Evolutionary conservation across 2,113 vertebrate species (phyloP).

Genomic region (Cyanoliseus patagonus): DNA sequence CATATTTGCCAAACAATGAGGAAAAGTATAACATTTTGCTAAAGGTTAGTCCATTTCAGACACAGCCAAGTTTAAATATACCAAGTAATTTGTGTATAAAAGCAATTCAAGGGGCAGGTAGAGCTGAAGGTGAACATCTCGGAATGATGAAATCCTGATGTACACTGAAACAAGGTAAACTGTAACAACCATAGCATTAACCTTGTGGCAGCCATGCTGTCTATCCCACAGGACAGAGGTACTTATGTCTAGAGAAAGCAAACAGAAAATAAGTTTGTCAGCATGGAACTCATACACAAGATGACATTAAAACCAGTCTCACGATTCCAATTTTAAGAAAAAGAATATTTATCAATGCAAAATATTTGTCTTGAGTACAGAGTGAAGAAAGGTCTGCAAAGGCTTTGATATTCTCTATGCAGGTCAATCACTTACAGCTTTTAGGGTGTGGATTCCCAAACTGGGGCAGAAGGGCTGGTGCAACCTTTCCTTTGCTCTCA

Average conservation of each 20-base stretch:
- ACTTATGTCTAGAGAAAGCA: fast-evolving
- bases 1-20: not conserved
- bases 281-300: not conserved
- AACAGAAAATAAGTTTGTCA: not conserved
- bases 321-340: not conserved
- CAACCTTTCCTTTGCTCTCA: not conserved
- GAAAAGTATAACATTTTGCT: not conserved
- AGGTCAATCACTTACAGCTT: not conserved
- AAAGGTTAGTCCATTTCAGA: not conserved
- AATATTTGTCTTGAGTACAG: not conserved
- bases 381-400: not conserved
- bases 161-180: not conserved
- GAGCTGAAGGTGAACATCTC: not conserved
- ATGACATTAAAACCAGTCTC: not conserved
- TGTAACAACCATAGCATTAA: not conserved
- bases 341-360: not conserved
- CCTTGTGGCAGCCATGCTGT: not conserved
- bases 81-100: not conserved
- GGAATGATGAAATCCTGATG: not conserved
- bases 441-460: not conserved
- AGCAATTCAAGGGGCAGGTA: not conserved
- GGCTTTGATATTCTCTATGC: not conserved
- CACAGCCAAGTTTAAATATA: not conserved
- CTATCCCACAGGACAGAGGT: not conserved
- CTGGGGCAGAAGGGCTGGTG: not conserved